These are phyloP conservation scores for Eristalis arbustorum DNA, from an alignment of 2,888 invertebrate species.

Conservation along the genomic window DNA sequence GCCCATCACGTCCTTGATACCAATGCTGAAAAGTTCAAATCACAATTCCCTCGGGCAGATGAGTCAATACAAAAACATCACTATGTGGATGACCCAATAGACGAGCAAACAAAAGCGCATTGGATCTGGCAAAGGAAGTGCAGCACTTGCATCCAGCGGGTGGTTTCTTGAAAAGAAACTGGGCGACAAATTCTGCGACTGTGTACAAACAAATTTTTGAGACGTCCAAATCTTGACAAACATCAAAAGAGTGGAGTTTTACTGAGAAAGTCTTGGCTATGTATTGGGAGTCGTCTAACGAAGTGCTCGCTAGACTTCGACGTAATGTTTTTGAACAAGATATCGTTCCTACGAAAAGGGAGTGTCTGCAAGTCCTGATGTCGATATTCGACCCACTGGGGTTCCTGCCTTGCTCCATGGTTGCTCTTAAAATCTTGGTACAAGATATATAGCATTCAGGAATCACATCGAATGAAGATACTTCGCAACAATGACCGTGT, in stretches of 20 bases:
- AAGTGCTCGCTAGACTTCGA: constrained; percentile 39
- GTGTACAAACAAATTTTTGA: too few relatives aligned
- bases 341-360: constrained; percentile 55
- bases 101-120: too few relatives aligned
- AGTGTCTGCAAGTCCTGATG: constrained; percentile 61
- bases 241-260: neutral
- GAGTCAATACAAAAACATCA: too few relatives aligned
- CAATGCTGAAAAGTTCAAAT: too few relatives aligned
- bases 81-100: too few relatives aligned
- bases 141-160: too few relatives aligned
- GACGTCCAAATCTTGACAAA: too few relatives aligned
- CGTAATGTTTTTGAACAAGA: constrained; percentile 48
- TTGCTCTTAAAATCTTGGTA: constrained; percentile 51
- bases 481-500: neutral
- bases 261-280: constrained; percentile 28
- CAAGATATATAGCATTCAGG: constrained; percentile 69
- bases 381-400: constrained; percentile 66
- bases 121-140: too few relatives aligned
- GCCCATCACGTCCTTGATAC: too few relatives aligned
- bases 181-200: too few relatives aligned
- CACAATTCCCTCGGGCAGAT: too few relatives aligned
- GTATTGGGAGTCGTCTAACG: constrained; percentile 46
- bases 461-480: constrained; percentile 53
- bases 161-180: too few relatives aligned
- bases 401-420: constrained; percentile 54